These are phyloP conservation scores for Lerista edwardsae DNA, from an alignment of 2,797 vertebrate genomes.

Conservation along the genomic window DNA sequence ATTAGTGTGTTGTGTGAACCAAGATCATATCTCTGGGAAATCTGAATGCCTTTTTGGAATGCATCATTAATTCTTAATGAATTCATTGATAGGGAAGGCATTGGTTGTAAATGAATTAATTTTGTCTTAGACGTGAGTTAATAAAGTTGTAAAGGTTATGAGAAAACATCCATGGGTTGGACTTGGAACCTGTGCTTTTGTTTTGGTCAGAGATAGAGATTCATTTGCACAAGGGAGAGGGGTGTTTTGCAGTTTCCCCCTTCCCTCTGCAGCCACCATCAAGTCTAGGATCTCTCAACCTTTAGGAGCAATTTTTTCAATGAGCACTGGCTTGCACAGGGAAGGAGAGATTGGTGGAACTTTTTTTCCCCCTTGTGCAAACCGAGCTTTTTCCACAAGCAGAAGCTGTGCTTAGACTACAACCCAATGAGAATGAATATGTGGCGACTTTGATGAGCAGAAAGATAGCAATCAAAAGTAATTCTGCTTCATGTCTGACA, in stretches of 20 bases:
- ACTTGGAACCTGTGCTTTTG: no score
- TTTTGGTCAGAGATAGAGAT: no score
- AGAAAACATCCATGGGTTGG: not conserved
- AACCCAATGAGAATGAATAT: not conserved
- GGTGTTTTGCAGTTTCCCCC: no score
- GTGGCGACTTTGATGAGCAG: not conserved
- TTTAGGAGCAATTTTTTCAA: no score
- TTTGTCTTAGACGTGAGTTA: not conserved
- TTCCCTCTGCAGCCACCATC: no score
- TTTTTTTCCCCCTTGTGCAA: no score
- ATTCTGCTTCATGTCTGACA: not conserved
- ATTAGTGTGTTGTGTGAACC: not conserved
- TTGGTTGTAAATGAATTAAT: not conserved
- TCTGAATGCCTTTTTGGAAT: not conserved
- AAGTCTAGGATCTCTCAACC: no score
- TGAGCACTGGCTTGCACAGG: no score
- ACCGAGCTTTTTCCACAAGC: no score
- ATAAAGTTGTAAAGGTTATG: not conserved
- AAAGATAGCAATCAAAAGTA: not conserved
- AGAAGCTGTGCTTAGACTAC: no score
- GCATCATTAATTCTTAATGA: constrained; percentile 1
- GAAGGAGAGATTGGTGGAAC: no score
- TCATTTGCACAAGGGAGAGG: no score
- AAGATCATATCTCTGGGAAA: not conserved
- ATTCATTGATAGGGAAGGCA: constrained; percentile 6